These are phyloP conservation scores for Myanophis thanlyinensis DNA, from an alignment of 2,113 vertebrate species.

Conservation along the genomic window DNA sequence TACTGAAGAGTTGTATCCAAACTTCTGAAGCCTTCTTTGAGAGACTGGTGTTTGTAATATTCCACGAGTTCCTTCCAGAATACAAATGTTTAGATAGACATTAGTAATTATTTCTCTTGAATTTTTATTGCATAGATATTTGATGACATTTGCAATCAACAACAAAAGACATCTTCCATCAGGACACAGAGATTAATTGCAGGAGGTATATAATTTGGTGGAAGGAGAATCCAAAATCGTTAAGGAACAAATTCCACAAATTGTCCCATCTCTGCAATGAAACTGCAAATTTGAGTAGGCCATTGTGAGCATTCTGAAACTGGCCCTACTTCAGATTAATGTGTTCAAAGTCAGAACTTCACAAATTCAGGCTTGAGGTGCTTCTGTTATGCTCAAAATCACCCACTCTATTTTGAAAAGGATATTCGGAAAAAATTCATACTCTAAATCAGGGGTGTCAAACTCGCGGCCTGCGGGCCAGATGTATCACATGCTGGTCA, in stretches of 20 bases:
- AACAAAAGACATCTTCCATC: not conserved
- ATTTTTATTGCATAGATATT: not conserved
- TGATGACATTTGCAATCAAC: not conserved
- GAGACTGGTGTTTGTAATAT: constrained; percentile 94
- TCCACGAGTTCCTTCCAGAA: constrained; percentile 87
- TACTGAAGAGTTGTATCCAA: constrained; percentile 93
- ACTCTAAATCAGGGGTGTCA: too few species aligned
- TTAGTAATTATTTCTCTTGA: constrained; percentile 10
- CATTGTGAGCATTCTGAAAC: not conserved
- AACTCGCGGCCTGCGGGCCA: too few species aligned
- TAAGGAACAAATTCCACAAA: not conserved
- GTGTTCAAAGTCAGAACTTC: not conserved
- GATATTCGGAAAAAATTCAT: not conserved
- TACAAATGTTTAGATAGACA: constrained; percentile 13
- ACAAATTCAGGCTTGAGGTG: not conserved
- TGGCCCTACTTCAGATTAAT: not conserved
- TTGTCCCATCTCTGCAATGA: not conserved
- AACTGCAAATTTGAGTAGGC: not conserved
- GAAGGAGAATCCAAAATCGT: not conserved
- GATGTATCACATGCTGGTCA: too few species aligned
- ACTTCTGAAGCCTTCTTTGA: constrained; percentile 93
- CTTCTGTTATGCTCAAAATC: not conserved
- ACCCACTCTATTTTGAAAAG: not conserved
- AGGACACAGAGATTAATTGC: not conserved
- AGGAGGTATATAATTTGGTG: not conserved